A percentile compares a stretch with the other conserved stretches of the same genome.
Evolutionary conservation across 2,113 vertebrate species (phyloP).

Genomic region (Pachypanchax playfairii): DNA sequence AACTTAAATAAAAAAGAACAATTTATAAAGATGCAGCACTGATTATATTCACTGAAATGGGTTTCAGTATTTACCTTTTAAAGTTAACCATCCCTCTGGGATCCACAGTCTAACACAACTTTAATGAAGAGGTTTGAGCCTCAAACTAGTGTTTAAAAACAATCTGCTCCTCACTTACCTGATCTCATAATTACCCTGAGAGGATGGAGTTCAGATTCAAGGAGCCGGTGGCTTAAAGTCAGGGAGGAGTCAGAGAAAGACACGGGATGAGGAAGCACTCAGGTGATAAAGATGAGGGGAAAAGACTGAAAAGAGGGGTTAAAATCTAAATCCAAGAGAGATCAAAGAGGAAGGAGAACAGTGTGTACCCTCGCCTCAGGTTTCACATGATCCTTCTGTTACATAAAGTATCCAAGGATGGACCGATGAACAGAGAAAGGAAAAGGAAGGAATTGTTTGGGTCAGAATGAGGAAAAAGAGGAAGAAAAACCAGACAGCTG

Average conservation of each 20-base stretch:
- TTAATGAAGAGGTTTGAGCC: constrained; percentile 46
- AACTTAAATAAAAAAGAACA: neutral
- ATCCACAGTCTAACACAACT: constrained; percentile 36
- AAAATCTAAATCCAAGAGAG: constrained; percentile 39
- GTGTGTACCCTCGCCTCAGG: constrained; percentile 37
- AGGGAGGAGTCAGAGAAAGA: constrained; percentile 50
- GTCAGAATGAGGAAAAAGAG: neutral
- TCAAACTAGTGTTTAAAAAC: constrained; percentile 64
- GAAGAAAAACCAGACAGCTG: too few species aligned
- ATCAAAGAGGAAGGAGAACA: constrained; percentile 60
- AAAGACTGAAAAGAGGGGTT: constrained; percentile 7
- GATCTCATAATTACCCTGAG: constrained; percentile 69
- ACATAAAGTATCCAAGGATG: constrained; percentile 28
- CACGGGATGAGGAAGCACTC: constrained; percentile 36
- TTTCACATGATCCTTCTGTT: constrained; percentile 61
- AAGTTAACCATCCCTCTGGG: constrained; percentile 31
- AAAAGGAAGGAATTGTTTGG: neutral
- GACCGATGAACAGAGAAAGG: constrained; percentile 6
- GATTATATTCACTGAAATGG: constrained; percentile 3
- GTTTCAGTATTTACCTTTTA: constrained; percentile 14
- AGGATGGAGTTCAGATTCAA: constrained; percentile 51
- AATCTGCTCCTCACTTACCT: constrained; percentile 45
- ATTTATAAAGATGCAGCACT: constrained; percentile 1
- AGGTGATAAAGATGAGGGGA: constrained; percentile 29
- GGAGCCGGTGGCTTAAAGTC: constrained; percentile 60